These are phyloP conservation scores for Leptoteleia sp. DNA, from an alignment of 1,140 invertebrate species.

Conservation along the genomic window DNA sequence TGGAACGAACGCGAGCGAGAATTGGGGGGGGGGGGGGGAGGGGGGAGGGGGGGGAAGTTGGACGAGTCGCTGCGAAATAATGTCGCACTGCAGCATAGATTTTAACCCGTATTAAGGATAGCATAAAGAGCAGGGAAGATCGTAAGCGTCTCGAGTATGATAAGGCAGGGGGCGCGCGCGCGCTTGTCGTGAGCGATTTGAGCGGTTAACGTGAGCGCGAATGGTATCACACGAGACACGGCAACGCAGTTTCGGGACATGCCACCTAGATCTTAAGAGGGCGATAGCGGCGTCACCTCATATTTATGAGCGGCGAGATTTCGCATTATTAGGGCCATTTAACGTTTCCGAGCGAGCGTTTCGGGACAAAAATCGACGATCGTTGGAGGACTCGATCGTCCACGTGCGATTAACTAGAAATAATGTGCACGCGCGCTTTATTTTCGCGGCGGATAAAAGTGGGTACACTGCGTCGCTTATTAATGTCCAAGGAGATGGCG, in stretches of 20 bases:
- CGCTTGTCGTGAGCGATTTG: conserved; percentile 69
- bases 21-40: background rate
- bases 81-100: conserved; percentile 43
- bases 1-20: too few species aligned
- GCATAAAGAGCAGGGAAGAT: conserved; percentile 66
- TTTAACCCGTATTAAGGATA: conserved; percentile 48
- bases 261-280: conserved; percentile 73
- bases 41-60: too few species aligned
- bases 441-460: conserved; percentile 48
- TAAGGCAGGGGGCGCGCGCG: conserved; percentile 53
- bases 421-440: conserved; percentile 54
- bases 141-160: conserved; percentile 56
- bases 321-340: conserved; percentile 79
- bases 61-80: conserved; percentile 13
- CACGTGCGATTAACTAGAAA: conserved; percentile 58
- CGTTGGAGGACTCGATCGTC: conserved; percentile 53
- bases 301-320: conserved; percentile 79
- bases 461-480: conserved; percentile 55
- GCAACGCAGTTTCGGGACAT: conserved; percentile 77
- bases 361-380: conserved; percentile 51
- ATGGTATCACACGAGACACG: conserved; percentile 78
- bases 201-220: conserved; percentile 49
- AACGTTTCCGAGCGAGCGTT: conserved; percentile 68
- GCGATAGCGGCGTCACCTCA: conserved; percentile 72
- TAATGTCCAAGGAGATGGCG: conserved; percentile 41